Base-by-base conservation (phyloP, 2,888 invertebrate species). In the Drosophila cyrtoloma region DNA sequence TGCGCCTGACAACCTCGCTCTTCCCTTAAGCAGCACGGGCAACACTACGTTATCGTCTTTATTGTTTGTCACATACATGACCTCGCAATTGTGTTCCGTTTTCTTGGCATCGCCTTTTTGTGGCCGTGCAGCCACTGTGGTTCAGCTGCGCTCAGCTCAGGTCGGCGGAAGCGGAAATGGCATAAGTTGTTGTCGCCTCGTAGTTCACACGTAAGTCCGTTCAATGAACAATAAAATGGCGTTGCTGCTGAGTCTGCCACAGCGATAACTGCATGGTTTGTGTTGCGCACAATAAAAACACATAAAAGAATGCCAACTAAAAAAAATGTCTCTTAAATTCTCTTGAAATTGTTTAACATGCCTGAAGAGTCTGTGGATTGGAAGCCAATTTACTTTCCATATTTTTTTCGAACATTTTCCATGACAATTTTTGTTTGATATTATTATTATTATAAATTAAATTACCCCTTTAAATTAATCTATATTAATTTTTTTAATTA, bases 1-100 rank as follows among this genome's bases (percentile, higher is more conserved):
- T 61, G 53, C 64, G 71, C 62, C 77, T 61, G 63, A 56, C 61
- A 68, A 59, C 57, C 51, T 50, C 19, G 51, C 26, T 59, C 71
- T 70, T 72, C 64, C 63, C 64, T 50, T 61, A 62, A 55, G 44
- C 74, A 57, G 19, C 35, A 53, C 56, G 9, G 39, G 28, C 39
- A 39, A 19, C 72, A 76, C 75, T 85, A 81, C 84, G 77, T 91
- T 84, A 84, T 84, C 82, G 86, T 79, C 86, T 80, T 87, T 89
- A 85, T 89, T 89, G 90, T 89, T 84, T 89, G 86, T 82, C 88
- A 86, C 81, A 88, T 83, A 85, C 86, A 89, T 81, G 88, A 87
- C 83, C 86, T 81, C 85, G 81, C 89, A 85, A 85, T 85, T 86
- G 84, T 89, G 68, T 84, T 84, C 77, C 79, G 81, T 76, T 84